These are phyloP conservation scores for Brevimyrus niger DNA, from an alignment of 2,113 vertebrate genomes.

Conservation along the genomic window DNA sequence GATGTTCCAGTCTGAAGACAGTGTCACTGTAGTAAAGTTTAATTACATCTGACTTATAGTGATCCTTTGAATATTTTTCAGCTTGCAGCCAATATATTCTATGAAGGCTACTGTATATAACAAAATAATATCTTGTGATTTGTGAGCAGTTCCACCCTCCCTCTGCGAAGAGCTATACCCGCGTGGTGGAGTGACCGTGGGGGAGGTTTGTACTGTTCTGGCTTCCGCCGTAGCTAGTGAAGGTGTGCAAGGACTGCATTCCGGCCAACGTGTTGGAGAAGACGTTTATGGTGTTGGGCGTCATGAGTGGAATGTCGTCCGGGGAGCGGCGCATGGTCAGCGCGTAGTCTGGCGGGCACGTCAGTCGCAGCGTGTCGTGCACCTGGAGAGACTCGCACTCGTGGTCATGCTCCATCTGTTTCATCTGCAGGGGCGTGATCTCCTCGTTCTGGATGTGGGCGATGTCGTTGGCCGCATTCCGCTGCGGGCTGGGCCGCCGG, in stretches of 20 bases:
- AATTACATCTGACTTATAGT: background rate
- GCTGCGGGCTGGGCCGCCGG: constrained; percentile 76
- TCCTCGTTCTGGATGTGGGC: constrained; percentile 86
- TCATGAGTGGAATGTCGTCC: constrained; percentile 87
- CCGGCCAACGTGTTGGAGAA: constrained; percentile 81
- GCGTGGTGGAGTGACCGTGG: constrained; percentile 90
- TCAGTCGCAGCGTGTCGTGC: constrained; percentile 79
- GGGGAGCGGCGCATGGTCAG: constrained; percentile 87
- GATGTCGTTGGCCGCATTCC: constrained; percentile 72
- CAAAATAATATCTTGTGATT: constrained; percentile 51
- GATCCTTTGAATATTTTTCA: constrained; percentile 73
- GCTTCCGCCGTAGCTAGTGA: constrained; percentile 81
- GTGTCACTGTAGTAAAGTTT: constrained; percentile 63
- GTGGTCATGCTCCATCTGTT: constrained; percentile 82
- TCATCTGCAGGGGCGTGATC: constrained; percentile 90
- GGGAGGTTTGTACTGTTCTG: constrained; percentile 90
- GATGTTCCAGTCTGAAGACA: constrained; percentile 56
- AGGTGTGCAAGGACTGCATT: constrained; percentile 82
- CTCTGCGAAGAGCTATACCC: constrained; percentile 75
- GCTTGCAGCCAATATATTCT: constrained; percentile 42
- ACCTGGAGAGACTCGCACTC: constrained; percentile 76
- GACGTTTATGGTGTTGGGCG: constrained; percentile 88
- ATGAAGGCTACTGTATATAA: constrained; percentile 43
- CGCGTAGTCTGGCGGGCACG: constrained; percentile 87
- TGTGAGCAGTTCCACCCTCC: constrained; percentile 38